These are phyloP conservation scores for Agrypnia vestita DNA, from an alignment of 1,140 invertebrate species.

Conservation along the genomic window DNA sequence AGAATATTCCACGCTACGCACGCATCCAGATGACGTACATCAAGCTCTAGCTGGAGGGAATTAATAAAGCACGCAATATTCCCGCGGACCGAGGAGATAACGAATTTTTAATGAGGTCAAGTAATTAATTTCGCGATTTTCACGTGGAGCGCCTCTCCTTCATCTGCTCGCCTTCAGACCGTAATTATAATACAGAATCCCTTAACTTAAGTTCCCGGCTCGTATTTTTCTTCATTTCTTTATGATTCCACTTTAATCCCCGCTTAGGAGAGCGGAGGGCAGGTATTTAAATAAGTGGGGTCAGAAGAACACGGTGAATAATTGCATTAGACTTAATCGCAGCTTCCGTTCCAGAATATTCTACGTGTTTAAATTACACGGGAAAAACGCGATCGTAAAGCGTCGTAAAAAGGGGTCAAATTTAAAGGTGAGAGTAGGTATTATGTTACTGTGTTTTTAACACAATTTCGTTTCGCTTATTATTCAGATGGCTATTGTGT, in stretches of 20 bases:
- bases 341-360: constrained; percentile 38
- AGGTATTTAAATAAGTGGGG: constrained; percentile 41
- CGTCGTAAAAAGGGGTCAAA: no score
- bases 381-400: neutral
- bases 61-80: constrained; percentile 18
- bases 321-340: constrained; percentile 50
- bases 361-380: constrained; percentile 12
- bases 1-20: neutral
- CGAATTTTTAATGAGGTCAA: constrained; percentile 31
- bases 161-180: constrained; percentile 7
- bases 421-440: no score
- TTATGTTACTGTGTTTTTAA: no score
- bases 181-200: constrained; percentile 31
- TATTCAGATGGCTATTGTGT: no score
- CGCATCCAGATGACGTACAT: neutral
- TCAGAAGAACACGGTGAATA: constrained; percentile 37
- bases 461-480: no score
- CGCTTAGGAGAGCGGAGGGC: neutral
- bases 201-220: constrained; percentile 9
- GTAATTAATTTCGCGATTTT: constrained; percentile 1
- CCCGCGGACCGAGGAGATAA: neutral
- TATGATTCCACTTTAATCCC: constrained; percentile 38
- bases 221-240: constrained; percentile 42
- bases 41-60: neutral
- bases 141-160: neutral